Percentiles rank a stretch among this genome's conserved stretches.
These are phyloP conservation scores for Drosophila anceps DNA, from an alignment of 2,888 invertebrate genomes.

Conservation along the genomic window DNA sequence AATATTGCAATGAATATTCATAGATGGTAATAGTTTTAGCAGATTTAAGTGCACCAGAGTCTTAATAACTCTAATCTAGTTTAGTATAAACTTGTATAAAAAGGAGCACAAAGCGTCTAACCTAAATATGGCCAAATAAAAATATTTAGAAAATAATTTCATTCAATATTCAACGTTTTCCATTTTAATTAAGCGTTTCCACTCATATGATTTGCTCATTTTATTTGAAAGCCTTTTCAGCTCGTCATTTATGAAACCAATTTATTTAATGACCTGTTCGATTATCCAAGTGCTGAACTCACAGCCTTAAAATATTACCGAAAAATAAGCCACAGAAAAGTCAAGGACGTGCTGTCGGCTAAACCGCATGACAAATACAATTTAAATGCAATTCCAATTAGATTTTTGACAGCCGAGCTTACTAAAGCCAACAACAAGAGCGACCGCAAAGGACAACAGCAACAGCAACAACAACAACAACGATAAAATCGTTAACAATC, in stretches of 20 bases:
- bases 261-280: conserved; percentile 6
- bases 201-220: background rate
- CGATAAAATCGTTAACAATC: conserved; percentile 46
- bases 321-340: conserved; percentile 2
- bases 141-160: background rate
- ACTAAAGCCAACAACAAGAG: conserved; percentile 14
- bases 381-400: conserved; percentile 67
- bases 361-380: conserved; percentile 43
- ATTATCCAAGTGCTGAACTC: background rate
- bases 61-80: background rate
- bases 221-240: background rate
- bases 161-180: background rate
- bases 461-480: background rate
- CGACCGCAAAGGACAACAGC: conserved; percentile 16
- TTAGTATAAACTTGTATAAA: too few species aligned
- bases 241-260: background rate
- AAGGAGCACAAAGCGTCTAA: too few species aligned
- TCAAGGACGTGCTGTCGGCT: conserved; percentile 16
- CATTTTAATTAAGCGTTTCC: background rate
- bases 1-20: background rate
- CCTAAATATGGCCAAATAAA: background rate
- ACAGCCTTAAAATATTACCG: background rate
- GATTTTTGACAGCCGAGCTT: conserved; percentile 29
- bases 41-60: background rate
- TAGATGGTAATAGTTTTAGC: background rate